Conservation (phyloP, 2,113 vertebrate genomes). For the Opisthocomus hoazin region DNA sequence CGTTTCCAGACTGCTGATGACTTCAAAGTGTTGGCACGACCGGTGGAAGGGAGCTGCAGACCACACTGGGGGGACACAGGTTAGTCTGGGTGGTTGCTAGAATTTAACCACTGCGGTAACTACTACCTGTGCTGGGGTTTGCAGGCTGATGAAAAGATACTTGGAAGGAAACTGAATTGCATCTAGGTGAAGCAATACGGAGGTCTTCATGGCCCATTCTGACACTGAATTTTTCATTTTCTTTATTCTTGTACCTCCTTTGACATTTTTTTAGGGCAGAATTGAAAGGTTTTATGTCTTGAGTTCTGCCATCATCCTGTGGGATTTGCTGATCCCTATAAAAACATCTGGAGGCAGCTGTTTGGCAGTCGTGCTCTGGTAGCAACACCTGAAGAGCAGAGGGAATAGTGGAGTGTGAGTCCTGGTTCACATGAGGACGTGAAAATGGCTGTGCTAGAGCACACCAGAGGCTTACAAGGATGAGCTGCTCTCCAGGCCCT, state of each 20-base stretch:
- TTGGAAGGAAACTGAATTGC: not conserved
- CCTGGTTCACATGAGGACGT: not conserved
- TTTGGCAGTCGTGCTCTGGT: not conserved
- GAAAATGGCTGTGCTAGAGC: not conserved
- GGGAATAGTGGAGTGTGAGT: not conserved
- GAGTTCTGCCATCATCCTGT: not conserved
- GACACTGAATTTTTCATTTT: not conserved
- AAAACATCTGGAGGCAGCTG: not conserved
- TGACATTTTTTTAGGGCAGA: not conserved
- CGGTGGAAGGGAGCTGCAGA: not conserved
- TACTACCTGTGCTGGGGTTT: not conserved
- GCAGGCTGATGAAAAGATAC: not conserved
- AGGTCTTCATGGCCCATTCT: not conserved
- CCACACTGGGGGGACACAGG: rapidly evolving
- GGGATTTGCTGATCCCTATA: not conserved
- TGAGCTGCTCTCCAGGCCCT: not conserved
- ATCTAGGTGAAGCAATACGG: not conserved
- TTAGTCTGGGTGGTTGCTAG: not conserved
- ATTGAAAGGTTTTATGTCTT: not conserved
- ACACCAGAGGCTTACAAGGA: not conserved
- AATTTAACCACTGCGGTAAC: not conserved
- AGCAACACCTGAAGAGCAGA: not conserved
- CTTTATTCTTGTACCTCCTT: not conserved
- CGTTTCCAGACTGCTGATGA: not conserved
- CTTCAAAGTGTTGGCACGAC: not conserved